Conservation (phyloP, 2,113 vertebrate genomes). For the Gracilinanus agilis region DNA sequence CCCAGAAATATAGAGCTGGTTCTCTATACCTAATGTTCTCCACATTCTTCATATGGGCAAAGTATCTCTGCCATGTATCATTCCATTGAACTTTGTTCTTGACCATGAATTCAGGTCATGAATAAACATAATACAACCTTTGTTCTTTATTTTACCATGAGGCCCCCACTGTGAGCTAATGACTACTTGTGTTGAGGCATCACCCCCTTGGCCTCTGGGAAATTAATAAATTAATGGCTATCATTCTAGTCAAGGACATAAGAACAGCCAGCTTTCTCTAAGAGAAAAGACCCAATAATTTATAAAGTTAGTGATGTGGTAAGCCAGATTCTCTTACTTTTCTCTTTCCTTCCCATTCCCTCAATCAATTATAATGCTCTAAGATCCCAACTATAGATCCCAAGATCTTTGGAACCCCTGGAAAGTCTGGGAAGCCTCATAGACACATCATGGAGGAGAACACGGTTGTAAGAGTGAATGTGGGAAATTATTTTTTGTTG, state of each 20-base stretch:
- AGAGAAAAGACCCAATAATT: background rate
- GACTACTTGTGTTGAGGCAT: background rate
- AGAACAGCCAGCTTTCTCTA: background rate
- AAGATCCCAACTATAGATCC: background rate
- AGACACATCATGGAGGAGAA: background rate
- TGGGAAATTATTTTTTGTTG: background rate
- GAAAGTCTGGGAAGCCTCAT: background rate
- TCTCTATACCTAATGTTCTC: background rate
- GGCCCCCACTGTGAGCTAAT: background rate
- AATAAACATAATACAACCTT: background rate
- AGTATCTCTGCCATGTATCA: background rate
- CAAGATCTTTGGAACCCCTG: background rate
- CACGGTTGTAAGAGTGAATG: background rate
- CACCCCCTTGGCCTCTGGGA: background rate
- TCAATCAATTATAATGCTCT: background rate
- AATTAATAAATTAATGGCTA: background rate
- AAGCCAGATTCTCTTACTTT: background rate
- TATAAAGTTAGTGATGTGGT: background rate
- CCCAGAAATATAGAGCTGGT: too few relatives aligned
- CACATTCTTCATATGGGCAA: background rate
- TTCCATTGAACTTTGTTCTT: background rate
- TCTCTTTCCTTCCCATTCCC: background rate
- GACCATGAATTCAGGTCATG: background rate
- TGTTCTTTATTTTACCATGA: background rate
- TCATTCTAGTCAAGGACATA: background rate